phyloP scores from a whole-genome alignment of 2,113 vertebrate species.

The Osmerus mordax region DNA sequence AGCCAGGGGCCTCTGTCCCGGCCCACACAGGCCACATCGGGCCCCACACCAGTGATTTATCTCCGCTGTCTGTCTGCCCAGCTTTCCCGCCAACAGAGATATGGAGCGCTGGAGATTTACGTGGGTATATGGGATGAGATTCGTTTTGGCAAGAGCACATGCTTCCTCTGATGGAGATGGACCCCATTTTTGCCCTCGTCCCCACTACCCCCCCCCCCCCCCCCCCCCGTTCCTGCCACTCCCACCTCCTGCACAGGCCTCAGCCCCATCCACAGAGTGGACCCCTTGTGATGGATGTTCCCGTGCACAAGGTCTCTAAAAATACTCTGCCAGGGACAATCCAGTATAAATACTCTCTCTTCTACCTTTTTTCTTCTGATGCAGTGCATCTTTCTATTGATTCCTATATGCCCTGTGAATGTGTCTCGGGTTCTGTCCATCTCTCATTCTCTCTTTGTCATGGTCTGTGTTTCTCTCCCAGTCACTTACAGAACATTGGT shows the following conservation, averaged over 20 bases:
- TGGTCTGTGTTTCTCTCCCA: too few species aligned
- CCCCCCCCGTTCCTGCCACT: neutral
- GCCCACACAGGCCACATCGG: slow-evolving; percentile 61
- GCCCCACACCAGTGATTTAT: slow-evolving; percentile 66
- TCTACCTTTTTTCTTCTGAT: slow-evolving; percentile 18
- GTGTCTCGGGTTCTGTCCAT: neutral
- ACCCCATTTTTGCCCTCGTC: slow-evolving; percentile 8
- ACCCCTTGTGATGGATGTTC: slow-evolving; percentile 52
- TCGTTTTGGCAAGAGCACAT: slow-evolving; percentile 61
- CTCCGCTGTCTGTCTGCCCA: slow-evolving; percentile 61
- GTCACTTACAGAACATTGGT: too few species aligned
- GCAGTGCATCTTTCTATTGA: neutral
- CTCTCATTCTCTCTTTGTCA: too few species aligned
- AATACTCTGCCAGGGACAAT: slow-evolving; percentile 28
- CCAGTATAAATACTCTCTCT: slow-evolving; percentile 13
- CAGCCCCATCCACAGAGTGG: slow-evolving; percentile 25
- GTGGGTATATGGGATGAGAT: slow-evolving; percentile 60
- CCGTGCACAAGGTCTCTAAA: slow-evolving; percentile 40
- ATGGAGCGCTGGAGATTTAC: slow-evolving; percentile 58
- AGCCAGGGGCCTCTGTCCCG: slow-evolving; percentile 61
- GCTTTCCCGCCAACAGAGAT: slow-evolving; percentile 62
- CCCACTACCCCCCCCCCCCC: slow-evolving; percentile 21
- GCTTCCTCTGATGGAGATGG: slow-evolving; percentile 19
- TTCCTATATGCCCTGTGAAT: neutral
- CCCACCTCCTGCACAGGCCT: neutral